Percentiles rank a stretch among this genome's conserved stretches.
Conservation (phyloP, 2,113 vertebrate species). For the Loxodonta africana region DNA sequence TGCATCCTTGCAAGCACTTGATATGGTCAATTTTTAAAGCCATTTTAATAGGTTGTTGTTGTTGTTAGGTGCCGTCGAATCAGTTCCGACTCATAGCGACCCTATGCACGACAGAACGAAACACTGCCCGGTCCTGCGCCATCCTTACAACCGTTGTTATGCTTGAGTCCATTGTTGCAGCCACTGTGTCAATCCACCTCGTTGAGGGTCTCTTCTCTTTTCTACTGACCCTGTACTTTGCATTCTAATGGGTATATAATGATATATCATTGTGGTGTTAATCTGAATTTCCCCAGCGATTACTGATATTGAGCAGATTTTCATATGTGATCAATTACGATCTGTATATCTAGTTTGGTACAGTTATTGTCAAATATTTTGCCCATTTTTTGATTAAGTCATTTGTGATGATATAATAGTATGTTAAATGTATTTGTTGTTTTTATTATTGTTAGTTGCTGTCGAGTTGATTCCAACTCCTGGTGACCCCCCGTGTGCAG, state of each 20-base stretch:
- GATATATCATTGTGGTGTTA: not conserved
- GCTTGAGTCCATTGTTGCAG: too few species aligned
- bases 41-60: not conserved
- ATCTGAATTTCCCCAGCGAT: not conserved
- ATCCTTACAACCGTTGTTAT: too few species aligned
- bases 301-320: not conserved
- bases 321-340: not conserved
- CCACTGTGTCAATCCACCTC: too few species aligned
- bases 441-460: not conserved
- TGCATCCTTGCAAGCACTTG: not conserved
- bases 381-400: not conserved
- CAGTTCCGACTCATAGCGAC: too few species aligned
- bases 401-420: too few species aligned
- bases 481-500: not conserved
- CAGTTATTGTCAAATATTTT: too few species aligned
- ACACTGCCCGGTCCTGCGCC: too few species aligned
- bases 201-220: too few species aligned
- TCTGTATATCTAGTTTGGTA: too few species aligned
- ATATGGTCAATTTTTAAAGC: not conserved
- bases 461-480: not conserved
- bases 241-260: not conserved
- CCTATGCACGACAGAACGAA: too few species aligned
- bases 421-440: not conserved
- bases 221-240: too few species aligned
- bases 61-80: too few species aligned